These are phyloP conservation scores for Pseudolycoriella hygida DNA, from an alignment of 2,888 invertebrate genomes.

Conservation along the genomic window DNA sequence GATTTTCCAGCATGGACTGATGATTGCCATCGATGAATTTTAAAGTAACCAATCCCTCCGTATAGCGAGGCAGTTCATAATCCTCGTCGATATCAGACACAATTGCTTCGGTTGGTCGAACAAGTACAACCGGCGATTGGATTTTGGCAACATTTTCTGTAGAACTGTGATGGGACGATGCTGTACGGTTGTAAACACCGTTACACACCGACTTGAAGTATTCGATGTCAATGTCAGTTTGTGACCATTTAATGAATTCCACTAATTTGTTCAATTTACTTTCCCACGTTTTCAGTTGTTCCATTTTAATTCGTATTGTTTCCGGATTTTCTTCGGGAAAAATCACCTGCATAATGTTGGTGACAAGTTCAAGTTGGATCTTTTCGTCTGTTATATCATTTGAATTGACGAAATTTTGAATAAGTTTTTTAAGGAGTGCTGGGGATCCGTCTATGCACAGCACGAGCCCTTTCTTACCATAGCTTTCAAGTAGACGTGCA, in stretches of 20 bases:
- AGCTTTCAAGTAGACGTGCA: not conserved
- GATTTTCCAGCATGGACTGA: conserved; percentile 45
- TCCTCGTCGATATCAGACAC: conserved; percentile 38
- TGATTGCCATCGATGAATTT: conserved; percentile 55
- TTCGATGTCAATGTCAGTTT: conserved; percentile 21
- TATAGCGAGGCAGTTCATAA: conserved; percentile 42
- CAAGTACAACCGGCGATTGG: conserved; percentile 37
- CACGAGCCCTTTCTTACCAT: not conserved
- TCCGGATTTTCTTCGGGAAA: conserved; percentile 23
- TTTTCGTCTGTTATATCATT: not conserved
- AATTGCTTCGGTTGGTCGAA: conserved; percentile 42
- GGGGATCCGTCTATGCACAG: not conserved
- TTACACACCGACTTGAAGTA: conserved; percentile 20
- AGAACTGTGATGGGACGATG: conserved; percentile 11
- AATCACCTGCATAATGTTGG: conserved; percentile 17
- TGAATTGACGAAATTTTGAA: not conserved
- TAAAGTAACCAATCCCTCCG: conserved; percentile 36
- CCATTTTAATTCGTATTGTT: conserved; percentile 26
- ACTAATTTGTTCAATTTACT: conserved; percentile 36
- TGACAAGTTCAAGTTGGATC: not conserved
- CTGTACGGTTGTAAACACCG: conserved; percentile 14
- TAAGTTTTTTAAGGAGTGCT: not conserved
- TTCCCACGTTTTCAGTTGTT: conserved; percentile 34
- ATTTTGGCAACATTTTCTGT: conserved; percentile 32
- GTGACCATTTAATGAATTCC: conserved; percentile 24